phyloP scores from a whole-genome alignment of 2,888 invertebrate genomes.

The Parapristionchus giblindavisi region DNA sequence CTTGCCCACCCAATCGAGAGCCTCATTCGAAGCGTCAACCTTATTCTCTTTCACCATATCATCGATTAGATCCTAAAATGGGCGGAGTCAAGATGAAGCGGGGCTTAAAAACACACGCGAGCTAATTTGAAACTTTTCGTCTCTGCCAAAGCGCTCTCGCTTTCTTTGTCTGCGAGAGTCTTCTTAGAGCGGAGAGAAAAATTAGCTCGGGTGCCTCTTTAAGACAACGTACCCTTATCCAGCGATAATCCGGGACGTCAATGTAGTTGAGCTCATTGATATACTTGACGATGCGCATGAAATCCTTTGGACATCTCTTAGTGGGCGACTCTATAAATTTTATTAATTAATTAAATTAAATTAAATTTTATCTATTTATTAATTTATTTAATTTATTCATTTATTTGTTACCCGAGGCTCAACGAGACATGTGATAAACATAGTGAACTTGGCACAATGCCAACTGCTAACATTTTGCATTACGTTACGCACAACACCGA shows the following conservation, averaged over 20 bases:
- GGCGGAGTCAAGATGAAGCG: neutral
- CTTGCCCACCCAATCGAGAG: constrained; percentile 26
- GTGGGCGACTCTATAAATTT: constrained; percentile 15
- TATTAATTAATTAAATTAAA: no score
- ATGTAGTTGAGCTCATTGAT: constrained; percentile 22
- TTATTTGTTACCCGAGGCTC: no score
- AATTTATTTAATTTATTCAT: no score
- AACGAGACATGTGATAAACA: no score
- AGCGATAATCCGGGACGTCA: constrained; percentile 20
- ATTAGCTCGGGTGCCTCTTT: no score
- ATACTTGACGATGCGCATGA: constrained; percentile 15
- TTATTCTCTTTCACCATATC: constrained; percentile 1
- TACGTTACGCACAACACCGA: no score
- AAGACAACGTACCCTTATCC: constrained; percentile 24
- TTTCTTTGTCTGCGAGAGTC: no score
- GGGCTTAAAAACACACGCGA: neutral
- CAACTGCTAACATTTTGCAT: no score
- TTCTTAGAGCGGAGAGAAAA: no score
- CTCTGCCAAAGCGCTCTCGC: no score
- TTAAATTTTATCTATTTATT: no score
- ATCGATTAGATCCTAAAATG: neutral
- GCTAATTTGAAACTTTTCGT: no score
- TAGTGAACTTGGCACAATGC: neutral
- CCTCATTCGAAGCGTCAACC: constrained; percentile 2
- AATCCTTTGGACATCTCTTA: constrained; percentile 24